phyloP scores from a whole-genome alignment of 2,888 invertebrate species.

The Molanna angustata region DNA sequence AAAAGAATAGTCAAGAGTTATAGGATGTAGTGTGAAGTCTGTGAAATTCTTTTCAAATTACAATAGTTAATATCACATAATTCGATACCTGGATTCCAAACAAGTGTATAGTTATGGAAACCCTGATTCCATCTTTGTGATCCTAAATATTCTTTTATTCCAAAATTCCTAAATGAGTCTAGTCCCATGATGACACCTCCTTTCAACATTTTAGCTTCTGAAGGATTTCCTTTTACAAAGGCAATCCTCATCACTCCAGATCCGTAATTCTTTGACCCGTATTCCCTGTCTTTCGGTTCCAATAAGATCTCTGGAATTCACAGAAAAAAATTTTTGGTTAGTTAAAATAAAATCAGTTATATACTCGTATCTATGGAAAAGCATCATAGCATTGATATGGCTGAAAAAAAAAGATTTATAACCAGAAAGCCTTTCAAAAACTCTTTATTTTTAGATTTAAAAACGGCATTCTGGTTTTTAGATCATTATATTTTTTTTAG shows the following conservation, averaged over 20 bases:
- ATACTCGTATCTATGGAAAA: too few species aligned
- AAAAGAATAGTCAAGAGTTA: too few species aligned
- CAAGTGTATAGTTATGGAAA: constrained; percentile 67
- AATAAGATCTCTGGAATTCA: constrained; percentile 57
- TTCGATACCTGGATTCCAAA: constrained; percentile 62
- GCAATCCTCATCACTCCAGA: constrained; percentile 74
- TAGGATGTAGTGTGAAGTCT: too few species aligned
- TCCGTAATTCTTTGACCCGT: constrained; percentile 58
- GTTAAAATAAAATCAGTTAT: too few species aligned
- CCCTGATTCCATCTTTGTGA: constrained; percentile 53
- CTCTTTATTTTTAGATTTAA: too few species aligned
- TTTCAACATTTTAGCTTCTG: constrained; percentile 41
- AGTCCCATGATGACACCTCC: constrained; percentile 45
- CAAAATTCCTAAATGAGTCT: constrained; percentile 47
- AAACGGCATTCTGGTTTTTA: too few species aligned
- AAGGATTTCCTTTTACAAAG: constrained; percentile 63
- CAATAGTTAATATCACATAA: neutral
- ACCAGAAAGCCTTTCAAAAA: too few species aligned
- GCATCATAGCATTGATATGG: too few species aligned
- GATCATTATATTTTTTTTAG: too few species aligned
- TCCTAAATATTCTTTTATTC: constrained; percentile 42
- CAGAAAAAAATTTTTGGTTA: neutral
- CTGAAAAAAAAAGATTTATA: too few species aligned
- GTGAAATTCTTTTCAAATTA: neutral
- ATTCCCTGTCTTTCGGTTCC: constrained; percentile 61